Evolutionary conservation across 2,797 vertebrate species (phyloP).

Genomic region (Tolypeutes matacus): DNA sequence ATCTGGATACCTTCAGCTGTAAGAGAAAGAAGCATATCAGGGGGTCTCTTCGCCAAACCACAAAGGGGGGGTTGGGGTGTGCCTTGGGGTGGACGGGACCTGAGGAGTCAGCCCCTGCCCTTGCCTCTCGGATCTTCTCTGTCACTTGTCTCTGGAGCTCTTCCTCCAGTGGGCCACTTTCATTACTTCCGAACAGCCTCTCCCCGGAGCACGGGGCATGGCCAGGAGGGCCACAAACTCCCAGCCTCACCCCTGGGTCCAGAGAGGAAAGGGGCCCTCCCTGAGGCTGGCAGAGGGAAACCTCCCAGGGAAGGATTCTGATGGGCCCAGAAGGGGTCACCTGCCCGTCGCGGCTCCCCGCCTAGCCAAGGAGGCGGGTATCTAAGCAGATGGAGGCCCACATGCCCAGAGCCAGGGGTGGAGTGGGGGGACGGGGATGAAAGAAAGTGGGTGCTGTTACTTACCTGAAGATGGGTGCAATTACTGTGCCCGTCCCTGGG

Average conservation of each 20-base stretch:
- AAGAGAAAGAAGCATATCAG: neutral
- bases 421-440: neutral
- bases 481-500: neutral
- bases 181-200: neutral
- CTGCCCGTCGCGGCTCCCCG: neutral
- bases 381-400: neutral
- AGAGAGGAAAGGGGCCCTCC: neutral
- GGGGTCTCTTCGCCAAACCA: neutral
- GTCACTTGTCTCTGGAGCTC: neutral
- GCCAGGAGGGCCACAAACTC: neutral
- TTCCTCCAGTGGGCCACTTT: neutral
- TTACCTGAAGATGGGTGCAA: neutral
- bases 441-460: neutral
- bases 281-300: neutral
- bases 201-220: neutral
- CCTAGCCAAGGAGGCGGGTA: neutral
- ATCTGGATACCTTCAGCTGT: neutral
- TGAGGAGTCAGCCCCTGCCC: neutral
- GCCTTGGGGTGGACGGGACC: neutral
- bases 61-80: neutral
- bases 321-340: neutral
- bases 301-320: conserved; percentile 10
- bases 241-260: too few species aligned
- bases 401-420: neutral
- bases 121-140: neutral